Evolutionary conservation across 1,140 invertebrate genomes (phyloP), one percentile per base, ranked within the genome.

Genomic region (Liolophura sinensis): DNA sequence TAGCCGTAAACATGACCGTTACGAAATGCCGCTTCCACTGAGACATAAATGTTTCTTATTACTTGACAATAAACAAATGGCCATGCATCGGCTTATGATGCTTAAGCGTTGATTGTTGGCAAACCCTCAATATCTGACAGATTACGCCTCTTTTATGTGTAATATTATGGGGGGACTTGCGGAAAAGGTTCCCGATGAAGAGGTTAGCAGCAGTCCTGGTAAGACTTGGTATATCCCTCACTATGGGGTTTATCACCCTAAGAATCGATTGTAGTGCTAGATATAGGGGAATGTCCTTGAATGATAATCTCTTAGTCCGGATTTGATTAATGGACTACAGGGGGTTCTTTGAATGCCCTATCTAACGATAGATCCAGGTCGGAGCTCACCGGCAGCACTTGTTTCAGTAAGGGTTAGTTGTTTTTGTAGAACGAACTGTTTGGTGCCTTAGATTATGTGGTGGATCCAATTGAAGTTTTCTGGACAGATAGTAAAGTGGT

Each of bases 321-420:
- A 77, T 60, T 57, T 75, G 12, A 67, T 69, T 4, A 77, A 73
- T 16, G 50, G 18, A 5, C 60, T 80, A 5, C 15, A 69, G 0
- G 77, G 71, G 5, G 74, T 80, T n/a, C 69, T 81, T 1, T 72
- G 73, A 40, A 61, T 74, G 27, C 78, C 81, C 60, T 61, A 78
- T 0, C 15, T 71, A 67, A 25, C 47, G 50, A 9, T 46, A 70
- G 3, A 75, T 68, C 70, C 7, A n/a, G 69, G 49, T n/a, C 68
- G 20, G 67, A 76, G 64, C 64, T 78, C 27, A 64, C n/a, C 65
- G 49, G 71, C 68, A 5, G 65, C 72, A 20, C 47, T 70, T n/a
- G 52, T 75, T 3, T 71, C 72, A 16, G 67, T 77, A 12, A 60
- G 54, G 24, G 47, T 72, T n/a, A 62, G 64, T 27, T 31, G 16